Evolutionary conservation across 2,113 vertebrate genomes (phyloP).

Genomic region (Symphodus melops): DNA sequence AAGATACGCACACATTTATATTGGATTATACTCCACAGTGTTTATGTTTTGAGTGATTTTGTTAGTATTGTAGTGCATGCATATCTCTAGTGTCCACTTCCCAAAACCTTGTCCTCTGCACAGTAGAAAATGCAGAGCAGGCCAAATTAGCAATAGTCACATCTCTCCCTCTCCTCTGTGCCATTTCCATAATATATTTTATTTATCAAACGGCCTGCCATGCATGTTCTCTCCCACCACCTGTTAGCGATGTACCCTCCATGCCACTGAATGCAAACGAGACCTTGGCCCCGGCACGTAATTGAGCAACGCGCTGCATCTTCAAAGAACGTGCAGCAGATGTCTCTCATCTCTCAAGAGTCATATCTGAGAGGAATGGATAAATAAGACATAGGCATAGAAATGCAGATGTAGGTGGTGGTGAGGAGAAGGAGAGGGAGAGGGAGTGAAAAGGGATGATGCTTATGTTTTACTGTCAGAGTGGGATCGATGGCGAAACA

Average conservation of each 20-base stretch:
- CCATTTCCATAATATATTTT: conserved; percentile 82
- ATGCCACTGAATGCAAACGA: conserved; percentile 79
- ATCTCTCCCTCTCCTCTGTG: conserved; percentile 55
- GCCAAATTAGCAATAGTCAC: conserved; percentile 65
- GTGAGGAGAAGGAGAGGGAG: conserved; percentile 39
- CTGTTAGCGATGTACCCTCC: conserved; percentile 79
- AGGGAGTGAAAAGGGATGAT: conserved; percentile 18
- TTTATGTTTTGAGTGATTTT: conserved; percentile 34
- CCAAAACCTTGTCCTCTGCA: conserved; percentile 24
- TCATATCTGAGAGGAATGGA: conserved; percentile 81
- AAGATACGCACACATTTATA: conserved; percentile 50
- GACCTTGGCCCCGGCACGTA: conserved; percentile 73
- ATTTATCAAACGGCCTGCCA: conserved; percentile 79
- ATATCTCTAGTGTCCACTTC: conserved; percentile 33
- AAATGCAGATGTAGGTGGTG: conserved; percentile 73
- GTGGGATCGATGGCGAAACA: conserved; percentile 31
- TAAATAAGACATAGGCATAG: conserved; percentile 80
- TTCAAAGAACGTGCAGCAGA: conserved; percentile 82
- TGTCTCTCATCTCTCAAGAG: conserved; percentile 80
- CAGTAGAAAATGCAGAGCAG: conserved; percentile 39
- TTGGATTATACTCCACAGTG: conserved; percentile 13
- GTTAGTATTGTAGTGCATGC: conserved; percentile 4
- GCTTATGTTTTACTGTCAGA: conserved; percentile 52
- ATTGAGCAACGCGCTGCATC: conserved; percentile 77
- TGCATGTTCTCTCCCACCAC: conserved; percentile 72